These are phyloP conservation scores for Heliconius hermathena DNA, from an alignment of 1,140 invertebrate species.

Conservation along the genomic window DNA sequence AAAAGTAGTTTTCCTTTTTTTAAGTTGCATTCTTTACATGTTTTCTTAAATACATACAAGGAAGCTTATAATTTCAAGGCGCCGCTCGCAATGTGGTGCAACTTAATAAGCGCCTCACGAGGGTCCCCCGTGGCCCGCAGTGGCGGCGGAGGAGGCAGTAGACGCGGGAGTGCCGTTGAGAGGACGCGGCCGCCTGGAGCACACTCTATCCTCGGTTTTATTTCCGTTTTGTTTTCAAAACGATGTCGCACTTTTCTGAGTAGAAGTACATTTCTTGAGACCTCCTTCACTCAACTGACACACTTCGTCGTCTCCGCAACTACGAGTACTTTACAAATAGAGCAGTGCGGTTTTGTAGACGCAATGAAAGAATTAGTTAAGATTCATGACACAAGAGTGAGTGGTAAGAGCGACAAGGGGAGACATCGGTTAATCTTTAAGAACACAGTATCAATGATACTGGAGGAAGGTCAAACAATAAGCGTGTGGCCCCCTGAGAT, in stretches of 20 bases:
- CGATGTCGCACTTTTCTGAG: constrained; percentile 18
- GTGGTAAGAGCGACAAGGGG: neutral
- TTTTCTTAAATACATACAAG: neutral
- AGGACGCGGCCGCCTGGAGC: constrained; percentile 23
- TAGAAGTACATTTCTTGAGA: constrained; percentile 23
- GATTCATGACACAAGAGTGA: neutral
- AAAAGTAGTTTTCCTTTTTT: too few relatives aligned
- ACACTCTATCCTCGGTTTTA: constrained; percentile 23
- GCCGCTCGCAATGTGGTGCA: constrained; percentile 2
- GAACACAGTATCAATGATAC: neutral
- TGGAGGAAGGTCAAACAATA: too few relatives aligned
- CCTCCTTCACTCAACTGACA: constrained; percentile 28
- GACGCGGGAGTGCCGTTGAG: constrained; percentile 22
- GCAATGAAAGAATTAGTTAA: constrained; percentile 1
- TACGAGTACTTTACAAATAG: neutral
- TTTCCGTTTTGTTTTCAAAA: constrained; percentile 38
- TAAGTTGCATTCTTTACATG: too few relatives aligned
- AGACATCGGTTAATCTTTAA: too few relatives aligned
- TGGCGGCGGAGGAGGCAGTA: constrained; percentile 16
- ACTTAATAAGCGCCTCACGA: constrained; percentile 26
- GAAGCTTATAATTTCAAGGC: neutral
- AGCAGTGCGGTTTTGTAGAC: neutral
- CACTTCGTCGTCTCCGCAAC: constrained; percentile 15
- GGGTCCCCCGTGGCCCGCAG: neutral
- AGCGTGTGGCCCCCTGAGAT: too few relatives aligned